Evolutionary conservation across 2,797 vertebrate genomes (phyloP).

Genomic region (Sebastes hopkinsi): DNA sequence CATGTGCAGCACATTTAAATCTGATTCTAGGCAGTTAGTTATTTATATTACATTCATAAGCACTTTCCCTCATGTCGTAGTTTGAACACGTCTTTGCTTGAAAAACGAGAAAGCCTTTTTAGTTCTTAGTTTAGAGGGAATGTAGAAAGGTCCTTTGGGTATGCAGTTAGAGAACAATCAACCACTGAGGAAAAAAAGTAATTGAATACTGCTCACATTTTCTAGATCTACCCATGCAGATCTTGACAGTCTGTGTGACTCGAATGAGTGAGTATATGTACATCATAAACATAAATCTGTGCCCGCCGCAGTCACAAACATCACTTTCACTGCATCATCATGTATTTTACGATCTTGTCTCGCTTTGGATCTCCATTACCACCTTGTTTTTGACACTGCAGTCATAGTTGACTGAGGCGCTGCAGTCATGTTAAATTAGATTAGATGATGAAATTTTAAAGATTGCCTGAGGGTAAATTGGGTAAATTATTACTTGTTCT

Average conservation of each 20-base stretch:
- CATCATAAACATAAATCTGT: constrained; percentile 38
- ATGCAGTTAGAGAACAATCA: constrained; percentile 11
- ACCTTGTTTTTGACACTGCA: constrained; percentile 49
- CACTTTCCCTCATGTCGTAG: constrained; percentile 11
- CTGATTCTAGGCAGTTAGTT: not conserved
- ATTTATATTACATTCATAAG: not conserved
- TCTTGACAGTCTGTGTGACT: constrained; percentile 82
- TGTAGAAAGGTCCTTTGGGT: constrained; percentile 14
- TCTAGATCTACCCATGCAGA: constrained; percentile 85
- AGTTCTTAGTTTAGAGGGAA: constrained; percentile 8
- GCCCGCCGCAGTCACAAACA: not conserved
- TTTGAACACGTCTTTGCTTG: constrained; percentile 13
- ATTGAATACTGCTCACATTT: constrained; percentile 79
- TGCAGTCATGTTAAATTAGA: constrained; percentile 64
- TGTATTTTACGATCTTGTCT: constrained; percentile 32
- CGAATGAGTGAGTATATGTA: constrained; percentile 85
- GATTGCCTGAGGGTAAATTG: constrained; percentile 54
- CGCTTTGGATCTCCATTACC: constrained; percentile 39
- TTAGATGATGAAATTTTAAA: constrained; percentile 71
- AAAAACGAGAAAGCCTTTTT: not conserved
- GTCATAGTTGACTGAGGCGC: constrained; percentile 49
- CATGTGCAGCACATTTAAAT: not conserved
- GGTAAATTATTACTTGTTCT: constrained; percentile 64
- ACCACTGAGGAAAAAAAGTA: not conserved
- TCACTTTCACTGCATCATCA: constrained; percentile 22